Evolutionary conservation across 2,113 vertebrate genomes (phyloP).

Genomic region (Hippotragus niger): DNA sequence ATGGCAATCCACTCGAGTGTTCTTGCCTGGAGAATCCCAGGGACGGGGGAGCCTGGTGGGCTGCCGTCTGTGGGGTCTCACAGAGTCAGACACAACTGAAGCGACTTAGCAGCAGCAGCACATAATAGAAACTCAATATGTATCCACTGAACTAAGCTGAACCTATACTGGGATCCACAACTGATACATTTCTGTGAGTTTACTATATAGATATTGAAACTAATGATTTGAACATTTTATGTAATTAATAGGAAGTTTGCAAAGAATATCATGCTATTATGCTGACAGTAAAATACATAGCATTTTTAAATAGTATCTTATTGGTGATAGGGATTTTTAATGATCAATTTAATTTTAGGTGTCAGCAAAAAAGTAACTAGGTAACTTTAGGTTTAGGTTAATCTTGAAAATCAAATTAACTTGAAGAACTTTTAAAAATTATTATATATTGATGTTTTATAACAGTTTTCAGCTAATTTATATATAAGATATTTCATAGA

Average conservation of each 20-base stretch:
- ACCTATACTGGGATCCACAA: not conserved
- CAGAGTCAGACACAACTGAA: too few species aligned
- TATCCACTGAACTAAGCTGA: not conserved
- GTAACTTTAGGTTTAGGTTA: not conserved
- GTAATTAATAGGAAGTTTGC: not conserved
- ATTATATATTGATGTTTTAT: not conserved
- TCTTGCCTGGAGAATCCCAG: too few species aligned
- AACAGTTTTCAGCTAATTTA: not conserved
- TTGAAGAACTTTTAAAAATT: not conserved
- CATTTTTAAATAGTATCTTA: not conserved
- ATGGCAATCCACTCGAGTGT: too few species aligned
- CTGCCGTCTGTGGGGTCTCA: too few species aligned
- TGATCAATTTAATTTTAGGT: not conserved
- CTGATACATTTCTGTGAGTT: not conserved
- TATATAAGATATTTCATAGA: conserved; percentile 26
- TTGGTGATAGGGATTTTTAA: not conserved
- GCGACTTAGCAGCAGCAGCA: too few species aligned
- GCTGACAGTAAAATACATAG: not conserved
- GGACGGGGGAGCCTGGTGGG: too few species aligned
- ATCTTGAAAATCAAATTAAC: not conserved
- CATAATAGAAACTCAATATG: too few species aligned
- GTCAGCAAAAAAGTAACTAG: not conserved
- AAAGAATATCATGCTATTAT: not conserved
- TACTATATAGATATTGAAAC: not conserved
- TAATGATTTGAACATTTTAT: not conserved